phyloP scores from a whole-genome alignment of 2,797 vertebrate species.

The Taeniopygia guttata region DNA sequence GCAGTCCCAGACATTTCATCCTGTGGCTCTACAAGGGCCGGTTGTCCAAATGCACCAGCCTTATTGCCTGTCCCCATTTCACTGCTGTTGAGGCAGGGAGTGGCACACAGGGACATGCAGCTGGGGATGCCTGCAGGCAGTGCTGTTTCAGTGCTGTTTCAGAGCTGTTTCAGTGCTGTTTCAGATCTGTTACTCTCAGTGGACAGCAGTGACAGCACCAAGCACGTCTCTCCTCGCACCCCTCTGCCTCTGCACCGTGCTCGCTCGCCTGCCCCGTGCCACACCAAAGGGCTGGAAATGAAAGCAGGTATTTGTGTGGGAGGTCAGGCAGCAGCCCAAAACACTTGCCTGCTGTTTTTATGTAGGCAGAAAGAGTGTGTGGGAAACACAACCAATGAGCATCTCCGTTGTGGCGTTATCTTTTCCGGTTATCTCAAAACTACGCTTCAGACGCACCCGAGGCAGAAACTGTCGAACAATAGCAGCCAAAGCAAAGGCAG shows the following conservation, averaged over 20 bases:
- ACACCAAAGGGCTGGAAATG: not conserved
- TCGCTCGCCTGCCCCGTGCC: fast-evolving
- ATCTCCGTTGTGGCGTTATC: not conserved
- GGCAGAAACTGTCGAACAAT: not conserved
- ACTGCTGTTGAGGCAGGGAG: not conserved
- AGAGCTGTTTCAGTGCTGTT: not conserved
- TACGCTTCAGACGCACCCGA: not conserved
- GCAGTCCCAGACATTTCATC: not conserved
- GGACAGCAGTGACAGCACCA: not conserved
- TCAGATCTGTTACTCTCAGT: not conserved
- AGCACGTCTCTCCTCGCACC: fast-evolving
- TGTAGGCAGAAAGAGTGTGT: not conserved
- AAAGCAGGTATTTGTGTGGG: not conserved
- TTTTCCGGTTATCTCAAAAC: constrained; percentile 28
- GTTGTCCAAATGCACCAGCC: not conserved
- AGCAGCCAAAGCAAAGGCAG: not conserved
- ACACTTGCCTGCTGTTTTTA: not conserved
- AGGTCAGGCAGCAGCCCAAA: not conserved
- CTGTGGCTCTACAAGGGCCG: not conserved
- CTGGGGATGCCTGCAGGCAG: too few relatives aligned
- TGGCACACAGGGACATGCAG: fast-evolving
- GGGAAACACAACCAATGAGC: not conserved
- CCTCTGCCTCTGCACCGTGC: fast-evolving
- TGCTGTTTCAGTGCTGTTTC: not conserved
- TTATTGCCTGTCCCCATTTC: not conserved